phyloP scores from a whole-genome alignment of 2,113 vertebrate genomes.

The Rynchops niger region DNA sequence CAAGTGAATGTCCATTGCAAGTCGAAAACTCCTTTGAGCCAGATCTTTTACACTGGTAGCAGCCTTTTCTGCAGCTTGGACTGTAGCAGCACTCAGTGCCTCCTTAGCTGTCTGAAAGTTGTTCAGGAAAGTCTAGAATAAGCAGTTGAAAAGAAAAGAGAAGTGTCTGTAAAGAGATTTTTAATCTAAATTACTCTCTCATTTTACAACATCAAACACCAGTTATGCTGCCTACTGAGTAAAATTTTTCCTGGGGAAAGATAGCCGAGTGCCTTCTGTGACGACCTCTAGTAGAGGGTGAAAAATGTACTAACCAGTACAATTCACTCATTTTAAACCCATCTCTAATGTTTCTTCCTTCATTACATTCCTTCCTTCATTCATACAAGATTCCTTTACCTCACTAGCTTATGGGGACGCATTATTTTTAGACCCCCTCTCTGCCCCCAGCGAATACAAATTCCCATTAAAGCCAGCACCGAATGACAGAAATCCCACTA shows the following conservation, averaged over 20 bases:
- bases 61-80: conserved; percentile 85
- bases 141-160: background rate
- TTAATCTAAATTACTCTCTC: background rate
- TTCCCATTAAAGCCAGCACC: background rate
- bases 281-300: background rate
- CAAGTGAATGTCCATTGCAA: conserved; percentile 84
- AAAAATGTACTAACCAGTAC: background rate
- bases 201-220: background rate
- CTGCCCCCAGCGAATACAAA: background rate
- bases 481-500: background rate
- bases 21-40: conserved; percentile 90
- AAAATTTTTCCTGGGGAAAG: background rate
- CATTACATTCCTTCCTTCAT: background rate
- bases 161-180: background rate
- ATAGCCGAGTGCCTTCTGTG: background rate
- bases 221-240: background rate
- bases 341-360: background rate
- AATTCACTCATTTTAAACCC: background rate
- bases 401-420: background rate
- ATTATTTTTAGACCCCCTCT: background rate
- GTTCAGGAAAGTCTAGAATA: conserved; percentile 85
- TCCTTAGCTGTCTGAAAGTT: conserved; percentile 90
- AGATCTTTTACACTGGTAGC: conserved; percentile 90
- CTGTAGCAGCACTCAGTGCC: conserved; percentile 81
- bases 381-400: background rate